Percentiles rank a stretch among this genome's conserved stretches.
Conservation (phyloP, 1,140 invertebrate species). For the Drosophila sturtevanti region DNA sequence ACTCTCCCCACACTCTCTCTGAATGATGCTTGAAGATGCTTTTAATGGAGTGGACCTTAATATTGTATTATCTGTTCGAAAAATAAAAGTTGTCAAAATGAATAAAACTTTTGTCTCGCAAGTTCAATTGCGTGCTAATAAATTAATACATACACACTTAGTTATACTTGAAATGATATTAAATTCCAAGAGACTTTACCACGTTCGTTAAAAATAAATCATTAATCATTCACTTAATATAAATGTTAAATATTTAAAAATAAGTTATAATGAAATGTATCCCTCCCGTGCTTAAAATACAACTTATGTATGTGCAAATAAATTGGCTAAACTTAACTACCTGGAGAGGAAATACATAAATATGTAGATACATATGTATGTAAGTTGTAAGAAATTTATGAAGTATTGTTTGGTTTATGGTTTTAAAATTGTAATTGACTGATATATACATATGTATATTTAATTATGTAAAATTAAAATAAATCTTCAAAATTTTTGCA, state of each 20-base stretch:
- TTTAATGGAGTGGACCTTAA: constrained; percentile 26
- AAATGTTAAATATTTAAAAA: neutral
- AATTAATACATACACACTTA: neutral
- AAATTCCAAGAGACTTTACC: neutral
- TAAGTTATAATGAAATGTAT: too few species aligned
- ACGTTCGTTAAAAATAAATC: neutral
- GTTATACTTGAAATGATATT: neutral
- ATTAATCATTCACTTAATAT: neutral
- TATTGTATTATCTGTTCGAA: neutral
- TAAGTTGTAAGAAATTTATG: too few species aligned
- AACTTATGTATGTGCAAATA: too few species aligned
- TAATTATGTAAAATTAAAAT: too few species aligned
- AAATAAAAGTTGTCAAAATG: neutral
- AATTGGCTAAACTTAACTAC: too few species aligned
- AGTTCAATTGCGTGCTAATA: neutral
- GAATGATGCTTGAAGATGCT: constrained; percentile 28
- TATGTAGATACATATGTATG: too few species aligned
- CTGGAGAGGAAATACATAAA: too few species aligned
- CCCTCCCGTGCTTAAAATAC: too few species aligned
- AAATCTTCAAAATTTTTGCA: too few species aligned
- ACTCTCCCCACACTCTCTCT: constrained; percentile 29
- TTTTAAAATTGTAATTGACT: too few species aligned
- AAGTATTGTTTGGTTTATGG: too few species aligned
- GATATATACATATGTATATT: too few species aligned
- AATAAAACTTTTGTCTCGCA: neutral